phyloP scores from a whole-genome alignment of 2,113 vertebrate genomes.

The Passer montanus region DNA sequence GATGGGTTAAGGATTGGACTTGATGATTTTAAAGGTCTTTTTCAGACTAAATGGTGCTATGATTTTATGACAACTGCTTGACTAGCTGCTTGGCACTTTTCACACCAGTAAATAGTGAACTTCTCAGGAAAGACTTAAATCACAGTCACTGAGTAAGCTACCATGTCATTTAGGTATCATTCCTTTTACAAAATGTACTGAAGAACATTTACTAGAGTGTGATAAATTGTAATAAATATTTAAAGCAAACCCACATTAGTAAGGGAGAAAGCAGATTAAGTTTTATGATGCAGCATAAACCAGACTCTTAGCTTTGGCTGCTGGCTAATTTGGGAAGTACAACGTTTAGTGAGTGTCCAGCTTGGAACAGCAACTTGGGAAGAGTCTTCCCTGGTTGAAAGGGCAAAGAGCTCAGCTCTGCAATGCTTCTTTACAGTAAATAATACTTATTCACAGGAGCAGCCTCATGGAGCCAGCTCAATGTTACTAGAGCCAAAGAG shows the following conservation, averaged over 20 bases:
- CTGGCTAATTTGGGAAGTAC: not conserved
- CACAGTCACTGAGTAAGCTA: not conserved
- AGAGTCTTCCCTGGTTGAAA: not conserved
- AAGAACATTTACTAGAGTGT: not conserved
- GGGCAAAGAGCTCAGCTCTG: not conserved
- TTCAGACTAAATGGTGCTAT: not conserved
- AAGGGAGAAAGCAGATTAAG: not conserved
- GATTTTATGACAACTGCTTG: not conserved
- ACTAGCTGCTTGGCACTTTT: not conserved
- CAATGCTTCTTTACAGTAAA: not conserved
- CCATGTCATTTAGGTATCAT: not conserved
- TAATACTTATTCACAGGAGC: not conserved
- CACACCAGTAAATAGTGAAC: not conserved
- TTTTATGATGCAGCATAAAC: not conserved
- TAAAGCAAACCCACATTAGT: not conserved
- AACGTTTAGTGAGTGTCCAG: not conserved
- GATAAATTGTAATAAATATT: not conserved
- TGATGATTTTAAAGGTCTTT: accelerated
- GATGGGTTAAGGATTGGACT: not conserved
- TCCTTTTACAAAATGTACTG: not conserved
- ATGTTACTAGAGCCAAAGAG: not conserved
- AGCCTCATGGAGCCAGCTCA: not conserved
- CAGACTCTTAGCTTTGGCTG: not conserved
- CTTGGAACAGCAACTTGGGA: not conserved
- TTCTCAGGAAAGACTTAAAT: not conserved